Conservation (phyloP, 2,888 invertebrate species). For the Brenthis ino region DNA sequence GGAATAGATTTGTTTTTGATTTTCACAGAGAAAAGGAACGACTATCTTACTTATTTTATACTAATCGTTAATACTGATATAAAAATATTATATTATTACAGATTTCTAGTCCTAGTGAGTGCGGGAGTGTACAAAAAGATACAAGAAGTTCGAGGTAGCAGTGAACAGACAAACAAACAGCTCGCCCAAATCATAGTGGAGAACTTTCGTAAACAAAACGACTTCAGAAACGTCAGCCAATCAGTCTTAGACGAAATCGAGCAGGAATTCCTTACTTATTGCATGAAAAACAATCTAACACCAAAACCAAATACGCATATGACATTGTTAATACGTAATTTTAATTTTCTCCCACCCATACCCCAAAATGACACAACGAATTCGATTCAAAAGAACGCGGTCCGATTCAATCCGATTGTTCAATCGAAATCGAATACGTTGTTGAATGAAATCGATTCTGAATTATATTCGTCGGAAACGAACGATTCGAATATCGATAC, state of each 20-base stretch:
- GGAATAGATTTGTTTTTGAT: too few species aligned
- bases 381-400: conserved; percentile 47
- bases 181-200: conserved; percentile 90
- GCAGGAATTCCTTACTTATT: conserved; percentile 90
- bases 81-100: conserved; percentile 48
- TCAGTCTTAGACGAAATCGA: conserved; percentile 92
- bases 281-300: conserved; percentile 80
- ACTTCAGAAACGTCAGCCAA: conserved; percentile 91
- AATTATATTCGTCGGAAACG: conserved; percentile 62
- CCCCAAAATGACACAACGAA: conserved; percentile 53
- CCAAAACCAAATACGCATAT: conserved; percentile 90
- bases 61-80: not conserved
- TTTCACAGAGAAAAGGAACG: too few species aligned
- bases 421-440: conserved; percentile 76
- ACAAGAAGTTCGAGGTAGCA: conserved; percentile 87
- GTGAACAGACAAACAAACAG: conserved; percentile 91
- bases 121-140: conserved; percentile 92
- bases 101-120: conserved; percentile 92
- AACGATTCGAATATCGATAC: conserved; percentile 68
- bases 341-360: conserved; percentile 89
- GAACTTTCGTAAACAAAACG: conserved; percentile 90
- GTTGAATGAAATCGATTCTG: conserved; percentile 71
- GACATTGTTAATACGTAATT: conserved; percentile 92
- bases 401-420: conserved; percentile 85
- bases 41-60: too few species aligned